Conservation (phyloP, 2,888 invertebrate species). For the Diabrotica balteata region DNA sequence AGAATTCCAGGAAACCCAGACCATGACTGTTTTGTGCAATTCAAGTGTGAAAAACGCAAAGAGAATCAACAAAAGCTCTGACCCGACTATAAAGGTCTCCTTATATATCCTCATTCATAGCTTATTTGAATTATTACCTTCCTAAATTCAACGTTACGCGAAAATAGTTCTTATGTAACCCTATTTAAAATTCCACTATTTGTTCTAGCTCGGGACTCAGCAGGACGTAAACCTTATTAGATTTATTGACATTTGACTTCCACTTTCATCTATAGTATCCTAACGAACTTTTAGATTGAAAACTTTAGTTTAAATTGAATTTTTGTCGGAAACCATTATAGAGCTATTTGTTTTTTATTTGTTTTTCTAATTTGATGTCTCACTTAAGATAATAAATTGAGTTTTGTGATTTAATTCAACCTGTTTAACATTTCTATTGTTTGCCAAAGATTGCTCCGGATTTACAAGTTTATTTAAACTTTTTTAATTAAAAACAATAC, state of each 20-base stretch:
- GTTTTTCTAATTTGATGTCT: conserved; percentile 22
- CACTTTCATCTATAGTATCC: conserved; percentile 26
- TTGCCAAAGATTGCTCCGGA: background rate
- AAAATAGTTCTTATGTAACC: conserved; percentile 8
- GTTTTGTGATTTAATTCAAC: background rate
- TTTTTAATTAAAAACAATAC: no score
- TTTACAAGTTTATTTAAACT: background rate
- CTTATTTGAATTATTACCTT: conserved; percentile 24
- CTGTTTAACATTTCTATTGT: no score
- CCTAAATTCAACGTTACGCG: background rate
- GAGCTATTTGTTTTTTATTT: background rate
- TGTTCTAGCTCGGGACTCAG: conserved; percentile 14
- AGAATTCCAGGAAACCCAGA: conserved; percentile 31
- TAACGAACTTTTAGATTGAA: conserved; percentile 33
- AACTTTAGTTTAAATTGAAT: conserved; percentile 27
- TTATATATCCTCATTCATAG: conserved; percentile 21
- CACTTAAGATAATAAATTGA: conserved; percentile 9
- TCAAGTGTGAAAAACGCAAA: conserved; percentile 50
- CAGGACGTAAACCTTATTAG: conserved; percentile 30
- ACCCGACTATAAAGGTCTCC: conserved; percentile 34
- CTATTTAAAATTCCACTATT: background rate
- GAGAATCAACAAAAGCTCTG: conserved; percentile 42
- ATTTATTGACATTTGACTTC: conserved; percentile 36
- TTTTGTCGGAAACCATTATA: conserved; percentile 17
- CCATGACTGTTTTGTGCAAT: conserved; percentile 48